Percentiles rank a stretch among this genome's conserved stretches.
Conservation (phyloP, 2,113 vertebrate genomes). For the Anser brachyrhynchus region DNA sequence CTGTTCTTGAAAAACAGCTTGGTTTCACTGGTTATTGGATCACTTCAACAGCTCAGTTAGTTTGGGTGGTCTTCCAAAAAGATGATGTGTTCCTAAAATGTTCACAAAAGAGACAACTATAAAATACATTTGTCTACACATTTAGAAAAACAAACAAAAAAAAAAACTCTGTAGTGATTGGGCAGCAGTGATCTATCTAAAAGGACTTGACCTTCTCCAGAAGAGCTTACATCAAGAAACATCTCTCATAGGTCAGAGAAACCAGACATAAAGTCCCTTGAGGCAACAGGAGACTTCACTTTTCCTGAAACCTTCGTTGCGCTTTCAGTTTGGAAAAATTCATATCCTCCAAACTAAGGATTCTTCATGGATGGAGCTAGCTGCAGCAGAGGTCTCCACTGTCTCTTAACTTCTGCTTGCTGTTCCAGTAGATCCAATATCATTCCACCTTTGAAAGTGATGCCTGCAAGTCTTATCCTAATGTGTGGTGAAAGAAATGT, state of each 20-base stretch:
- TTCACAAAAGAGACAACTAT: neutral
- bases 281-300: neutral
- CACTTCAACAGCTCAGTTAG: neutral
- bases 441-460: neutral
- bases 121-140: neutral
- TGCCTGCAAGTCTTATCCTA: neutral
- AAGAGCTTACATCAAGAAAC: neutral
- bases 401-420: neutral
- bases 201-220: neutral
- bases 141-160: too few relatives aligned
- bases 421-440: neutral
- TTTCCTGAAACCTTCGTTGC: neutral
- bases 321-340: neutral
- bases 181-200: neutral
- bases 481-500: neutral
- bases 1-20: neutral
- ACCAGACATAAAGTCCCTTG: neutral
- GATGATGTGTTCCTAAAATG: neutral
- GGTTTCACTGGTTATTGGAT: neutral
- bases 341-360: neutral
- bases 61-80: neutral
- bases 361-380: neutral
- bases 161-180: neutral
- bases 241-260: neutral
- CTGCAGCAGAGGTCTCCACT: neutral